Evolutionary conservation across 2,797 vertebrate species (phyloP).

Genomic region (Tragelaphus oryx): DNA sequence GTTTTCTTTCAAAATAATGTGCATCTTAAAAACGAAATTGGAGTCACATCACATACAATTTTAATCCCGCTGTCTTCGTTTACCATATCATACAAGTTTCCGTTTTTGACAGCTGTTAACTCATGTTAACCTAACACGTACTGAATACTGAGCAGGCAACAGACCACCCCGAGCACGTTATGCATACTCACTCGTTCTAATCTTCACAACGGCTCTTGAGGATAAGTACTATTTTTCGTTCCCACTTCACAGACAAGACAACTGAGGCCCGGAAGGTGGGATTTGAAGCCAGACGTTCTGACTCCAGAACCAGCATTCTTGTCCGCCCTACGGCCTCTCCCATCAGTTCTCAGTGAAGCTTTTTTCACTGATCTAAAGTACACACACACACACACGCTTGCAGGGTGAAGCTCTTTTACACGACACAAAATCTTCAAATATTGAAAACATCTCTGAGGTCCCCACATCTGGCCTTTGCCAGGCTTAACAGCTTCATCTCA

Average conservation of each 20-base stretch:
- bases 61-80: not conserved
- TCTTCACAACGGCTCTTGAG: not conserved
- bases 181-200: not conserved
- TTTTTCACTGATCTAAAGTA: not conserved
- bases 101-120: not conserved
- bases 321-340: too few species aligned
- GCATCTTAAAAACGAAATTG: not conserved
- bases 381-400: too few species aligned
- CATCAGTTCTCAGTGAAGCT: accelerated
- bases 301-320: not conserved
- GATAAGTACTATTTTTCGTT: not conserved
- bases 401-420: not conserved
- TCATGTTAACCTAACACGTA: not conserved
- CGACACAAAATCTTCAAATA: not conserved
- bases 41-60: accelerated
- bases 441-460: not conserved
- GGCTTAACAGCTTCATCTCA: not conserved
- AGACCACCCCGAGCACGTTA: not conserved
- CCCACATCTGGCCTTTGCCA: not conserved
- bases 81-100: not conserved
- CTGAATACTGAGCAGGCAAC: not conserved
- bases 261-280: not conserved
- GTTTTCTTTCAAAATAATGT: not conserved
- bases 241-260: not conserved
- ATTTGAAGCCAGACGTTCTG: not conserved